Percentiles rank a stretch among this genome's conserved stretches.
These are phyloP conservation scores for Lasioglossum pauxillum DNA, from an alignment of 2,888 invertebrate species.

Conservation along the genomic window DNA sequence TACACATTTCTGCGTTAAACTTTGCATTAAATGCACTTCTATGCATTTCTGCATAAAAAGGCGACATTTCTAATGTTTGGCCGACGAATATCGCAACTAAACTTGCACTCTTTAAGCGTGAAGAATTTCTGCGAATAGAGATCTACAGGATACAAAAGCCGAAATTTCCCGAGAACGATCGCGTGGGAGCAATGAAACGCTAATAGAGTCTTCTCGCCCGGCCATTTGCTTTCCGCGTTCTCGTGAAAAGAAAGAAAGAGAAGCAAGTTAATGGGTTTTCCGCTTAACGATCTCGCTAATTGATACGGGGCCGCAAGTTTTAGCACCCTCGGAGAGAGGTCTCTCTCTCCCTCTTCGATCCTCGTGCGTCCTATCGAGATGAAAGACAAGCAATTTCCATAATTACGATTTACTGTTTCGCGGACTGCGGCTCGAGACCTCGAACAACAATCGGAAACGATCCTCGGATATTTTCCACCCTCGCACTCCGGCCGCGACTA, in stretches of 20 bases:
- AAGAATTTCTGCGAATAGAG: background rate
- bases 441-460: conserved; percentile 9
- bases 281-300: conserved; percentile 8
- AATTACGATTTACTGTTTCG: conserved; percentile 12
- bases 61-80: no score
- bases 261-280: conserved; percentile 21
- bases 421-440: background rate
- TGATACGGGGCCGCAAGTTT: background rate
- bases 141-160: background rate
- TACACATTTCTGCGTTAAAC: no score
- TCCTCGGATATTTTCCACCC: conserved; percentile 14
- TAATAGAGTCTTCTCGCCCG: background rate
- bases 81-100: no score
- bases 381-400: conserved; percentile 28
- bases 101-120: no score
- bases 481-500: background rate
- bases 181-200: background rate
- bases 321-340: background rate
- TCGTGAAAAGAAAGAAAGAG: background rate
- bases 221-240: background rate
- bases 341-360: background rate
- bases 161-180: background rate
- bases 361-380: background rate
- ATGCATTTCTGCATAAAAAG: no score
- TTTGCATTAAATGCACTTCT: no score